Conservation (phyloP, 2,888 invertebrate species). For the Pseudococcus jackbeardsleyi region DNA sequence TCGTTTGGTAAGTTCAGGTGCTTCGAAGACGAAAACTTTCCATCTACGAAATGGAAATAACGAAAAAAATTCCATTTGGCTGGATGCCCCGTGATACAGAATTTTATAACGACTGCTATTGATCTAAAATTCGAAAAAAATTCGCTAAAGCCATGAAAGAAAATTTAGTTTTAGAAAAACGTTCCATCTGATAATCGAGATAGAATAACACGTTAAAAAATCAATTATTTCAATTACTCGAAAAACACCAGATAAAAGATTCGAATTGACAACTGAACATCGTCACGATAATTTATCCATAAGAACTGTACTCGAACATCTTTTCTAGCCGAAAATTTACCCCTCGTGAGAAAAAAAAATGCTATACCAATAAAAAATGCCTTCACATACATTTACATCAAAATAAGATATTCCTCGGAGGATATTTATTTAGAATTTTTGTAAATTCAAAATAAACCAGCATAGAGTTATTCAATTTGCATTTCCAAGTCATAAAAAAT, state of each 20-base stretch:
- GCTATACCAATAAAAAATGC: neutral
- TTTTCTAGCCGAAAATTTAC: neutral
- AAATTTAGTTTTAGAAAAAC: too few species aligned
- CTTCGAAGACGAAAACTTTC: neutral
- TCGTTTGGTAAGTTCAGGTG: neutral
- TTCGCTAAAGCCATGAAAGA: too few species aligned
- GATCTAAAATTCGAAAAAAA: neutral
- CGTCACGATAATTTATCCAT: too few species aligned
- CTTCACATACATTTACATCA: neutral
- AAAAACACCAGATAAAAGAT: too few species aligned
- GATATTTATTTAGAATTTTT: neutral
- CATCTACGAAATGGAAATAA: neutral
- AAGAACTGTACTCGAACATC: neutral
- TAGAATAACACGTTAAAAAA: too few species aligned
- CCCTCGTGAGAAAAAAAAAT: neutral
- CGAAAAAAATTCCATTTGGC: neutral
- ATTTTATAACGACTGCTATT: neutral
- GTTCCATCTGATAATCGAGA: too few species aligned
- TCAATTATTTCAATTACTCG: too few species aligned
- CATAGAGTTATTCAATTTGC: neutral
- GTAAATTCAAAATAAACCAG: neutral
- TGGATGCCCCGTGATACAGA: neutral
- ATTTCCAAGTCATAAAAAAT: slow-evolving; percentile 11
- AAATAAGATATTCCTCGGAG: neutral
- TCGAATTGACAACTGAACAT: too few species aligned